Evolutionary conservation across 2,888 invertebrate species (phyloP).

Genomic region (Lottia scabra): DNA sequence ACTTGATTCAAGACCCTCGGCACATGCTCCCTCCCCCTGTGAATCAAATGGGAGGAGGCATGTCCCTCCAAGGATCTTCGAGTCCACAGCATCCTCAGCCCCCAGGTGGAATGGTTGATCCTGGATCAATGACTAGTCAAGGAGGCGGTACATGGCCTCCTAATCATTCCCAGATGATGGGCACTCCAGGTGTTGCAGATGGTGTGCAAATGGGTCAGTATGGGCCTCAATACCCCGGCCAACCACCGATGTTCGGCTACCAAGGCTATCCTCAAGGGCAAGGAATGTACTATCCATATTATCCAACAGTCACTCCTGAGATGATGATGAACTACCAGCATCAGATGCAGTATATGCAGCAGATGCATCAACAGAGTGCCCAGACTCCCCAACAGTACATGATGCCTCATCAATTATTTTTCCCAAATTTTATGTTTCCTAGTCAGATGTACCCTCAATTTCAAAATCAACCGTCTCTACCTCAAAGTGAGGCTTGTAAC

Average conservation of each 20-base stretch:
- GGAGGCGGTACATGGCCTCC: conserved; percentile 17
- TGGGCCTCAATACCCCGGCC: conserved; percentile 24
- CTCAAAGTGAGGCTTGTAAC: conserved; percentile 11
- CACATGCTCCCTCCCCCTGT: neutral
- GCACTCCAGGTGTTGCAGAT: conserved; percentile 39
- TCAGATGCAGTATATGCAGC: conserved; percentile 10
- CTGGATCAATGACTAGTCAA: neutral
- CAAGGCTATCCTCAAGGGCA: conserved; percentile 9
- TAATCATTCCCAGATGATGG: conserved; percentile 7
- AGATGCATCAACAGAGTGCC: conserved; percentile 19
- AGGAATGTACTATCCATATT: neutral
- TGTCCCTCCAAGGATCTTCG: neutral
- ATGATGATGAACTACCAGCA: conserved; percentile 29
- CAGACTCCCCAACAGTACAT: conserved; percentile 28
- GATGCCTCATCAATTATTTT: conserved; percentile 26
- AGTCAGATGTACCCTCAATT: conserved; percentile 33
- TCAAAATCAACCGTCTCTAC: conserved; percentile 25
- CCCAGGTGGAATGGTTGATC: too few relatives aligned
- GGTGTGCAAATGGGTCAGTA: conserved; percentile 19
- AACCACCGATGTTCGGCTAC: conserved; percentile 12
- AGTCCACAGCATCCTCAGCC: neutral
- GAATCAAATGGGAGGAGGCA: conserved; percentile 12
- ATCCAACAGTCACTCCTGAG: conserved; percentile 16
- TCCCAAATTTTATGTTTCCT: conserved; percentile 31
- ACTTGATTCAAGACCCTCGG: neutral